Percentiles rank a stretch among this genome's conserved stretches.
Evolutionary conservation across 2,888 invertebrate species (phyloP).

Genomic region (Chymomyza fuscimana): DNA sequence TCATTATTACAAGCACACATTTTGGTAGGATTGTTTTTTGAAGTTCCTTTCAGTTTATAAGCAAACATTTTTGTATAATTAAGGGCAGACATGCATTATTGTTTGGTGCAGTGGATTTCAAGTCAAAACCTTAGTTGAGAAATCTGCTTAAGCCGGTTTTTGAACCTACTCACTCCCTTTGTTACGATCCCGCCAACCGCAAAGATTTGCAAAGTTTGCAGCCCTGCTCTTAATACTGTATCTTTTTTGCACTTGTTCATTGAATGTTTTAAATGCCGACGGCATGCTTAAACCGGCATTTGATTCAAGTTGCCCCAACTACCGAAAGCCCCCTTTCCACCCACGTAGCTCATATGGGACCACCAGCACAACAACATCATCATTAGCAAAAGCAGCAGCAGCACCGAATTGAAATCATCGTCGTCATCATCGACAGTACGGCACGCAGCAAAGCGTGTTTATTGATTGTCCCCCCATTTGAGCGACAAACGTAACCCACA

Average conservation of each 20-base stretch:
- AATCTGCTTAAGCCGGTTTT: too few relatives aligned
- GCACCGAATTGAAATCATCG: neutral
- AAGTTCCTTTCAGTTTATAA: too few relatives aligned
- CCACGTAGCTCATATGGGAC: neutral
- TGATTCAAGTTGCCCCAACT: constrained; percentile 24
- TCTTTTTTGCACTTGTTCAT: constrained; percentile 28
- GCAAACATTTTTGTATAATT: too few relatives aligned
- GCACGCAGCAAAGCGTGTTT: constrained; percentile 55
- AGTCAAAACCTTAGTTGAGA: too few relatives aligned
- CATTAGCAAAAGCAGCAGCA: neutral
- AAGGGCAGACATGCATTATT: too few relatives aligned
- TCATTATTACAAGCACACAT: too few relatives aligned
- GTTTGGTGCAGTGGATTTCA: too few relatives aligned
- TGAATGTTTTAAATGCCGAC: constrained; percentile 17
- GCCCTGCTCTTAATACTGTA: neutral
- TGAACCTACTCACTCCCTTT: too few relatives aligned
- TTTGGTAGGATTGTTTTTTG: too few relatives aligned
- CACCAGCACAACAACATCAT: neutral
- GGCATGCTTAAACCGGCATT: constrained; percentile 53
- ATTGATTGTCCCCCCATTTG: constrained; percentile 56
- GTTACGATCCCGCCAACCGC: too few relatives aligned
- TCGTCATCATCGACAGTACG: constrained; percentile 21
- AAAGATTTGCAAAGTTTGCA: too few relatives aligned
- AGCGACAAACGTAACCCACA: constrained; percentile 42
- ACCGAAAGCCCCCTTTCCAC: neutral